Evolutionary conservation across 1,140 invertebrate species (phyloP).

Genomic region (Holcopasites calliopsidis): DNA sequence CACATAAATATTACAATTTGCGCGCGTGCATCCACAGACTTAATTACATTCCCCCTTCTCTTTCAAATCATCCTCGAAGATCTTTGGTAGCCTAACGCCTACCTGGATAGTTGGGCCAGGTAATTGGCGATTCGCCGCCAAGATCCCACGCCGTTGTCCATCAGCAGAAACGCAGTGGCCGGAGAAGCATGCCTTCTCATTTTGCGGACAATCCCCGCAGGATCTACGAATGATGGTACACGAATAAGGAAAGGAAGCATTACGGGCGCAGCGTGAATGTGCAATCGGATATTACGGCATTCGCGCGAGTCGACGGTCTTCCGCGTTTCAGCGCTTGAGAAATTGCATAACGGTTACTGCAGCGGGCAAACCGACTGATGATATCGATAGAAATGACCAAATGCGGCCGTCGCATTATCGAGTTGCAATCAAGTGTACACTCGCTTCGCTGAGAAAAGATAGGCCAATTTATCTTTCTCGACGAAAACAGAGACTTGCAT

Average conservation of each 20-base stretch:
- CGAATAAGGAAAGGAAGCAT: neutral
- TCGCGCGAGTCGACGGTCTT: slow-evolving; percentile 1
- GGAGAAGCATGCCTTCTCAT: slow-evolving; percentile 82
- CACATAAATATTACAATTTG: no score
- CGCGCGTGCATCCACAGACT: no score
- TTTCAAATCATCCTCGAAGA: no score
- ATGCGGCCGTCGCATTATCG: no score
- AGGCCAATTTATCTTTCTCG: no score
- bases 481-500: no score
- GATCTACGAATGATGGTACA: slow-evolving; percentile 76
- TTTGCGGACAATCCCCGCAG: slow-evolving; percentile 84
- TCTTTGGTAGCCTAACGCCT: slow-evolving; percentile 12
- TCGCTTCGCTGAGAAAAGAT: no score
- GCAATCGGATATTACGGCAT: neutral
- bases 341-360: slow-evolving; percentile 50
- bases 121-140: slow-evolving; percentile 89
- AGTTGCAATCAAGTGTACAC: no score
- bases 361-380: neutral
- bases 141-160: slow-evolving; percentile 84
- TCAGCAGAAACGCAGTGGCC: slow-evolving; percentile 86
- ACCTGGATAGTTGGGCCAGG: slow-evolving; percentile 91
- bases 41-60: no score
- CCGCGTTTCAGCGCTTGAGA: slow-evolving; percentile 30
- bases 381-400: neutral
- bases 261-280: neutral